phyloP scores from a whole-genome alignment of 2,797 vertebrate genomes.

The Darevskia mixta region DNA sequence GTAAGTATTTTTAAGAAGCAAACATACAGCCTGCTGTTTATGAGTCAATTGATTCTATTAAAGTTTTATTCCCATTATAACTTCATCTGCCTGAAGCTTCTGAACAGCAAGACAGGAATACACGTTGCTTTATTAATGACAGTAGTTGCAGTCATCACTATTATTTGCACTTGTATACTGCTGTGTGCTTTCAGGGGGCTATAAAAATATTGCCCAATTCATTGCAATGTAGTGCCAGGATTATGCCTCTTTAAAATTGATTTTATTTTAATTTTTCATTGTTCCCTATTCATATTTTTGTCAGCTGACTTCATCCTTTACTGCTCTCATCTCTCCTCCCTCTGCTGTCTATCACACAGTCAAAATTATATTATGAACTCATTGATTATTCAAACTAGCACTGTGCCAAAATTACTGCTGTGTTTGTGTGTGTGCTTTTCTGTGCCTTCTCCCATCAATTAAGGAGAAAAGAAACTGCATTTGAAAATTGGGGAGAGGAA shows the following conservation, averaged over 20 bases:
- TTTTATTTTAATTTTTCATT: constrained; percentile 9
- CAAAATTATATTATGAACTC: constrained; percentile 30
- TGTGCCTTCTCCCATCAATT: too few relatives aligned
- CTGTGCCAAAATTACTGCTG: too few relatives aligned
- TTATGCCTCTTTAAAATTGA: neutral
- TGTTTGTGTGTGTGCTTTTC: too few relatives aligned
- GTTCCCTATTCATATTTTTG: neutral
- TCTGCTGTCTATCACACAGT: constrained; percentile 45
- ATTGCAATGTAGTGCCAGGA: neutral
- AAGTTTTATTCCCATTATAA: constrained; percentile 28
- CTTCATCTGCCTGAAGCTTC: neutral
- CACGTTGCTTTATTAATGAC: constrained; percentile 8
- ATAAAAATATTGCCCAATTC: neutral
- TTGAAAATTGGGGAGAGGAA: too few relatives aligned
- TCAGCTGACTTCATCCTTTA: neutral
- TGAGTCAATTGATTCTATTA: constrained; percentile 26
- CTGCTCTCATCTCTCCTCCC: constrained; percentile 9
- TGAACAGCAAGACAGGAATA: neutral
- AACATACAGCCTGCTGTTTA: neutral
- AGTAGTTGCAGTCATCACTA: neutral
- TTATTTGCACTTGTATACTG: neutral
- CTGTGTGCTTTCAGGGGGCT: neutral
- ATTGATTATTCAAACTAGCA: neutral
- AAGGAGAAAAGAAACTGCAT: too few relatives aligned
- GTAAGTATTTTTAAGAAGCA: neutral